Conservation (phyloP, 2,888 invertebrate genomes). For the Iphiclides podalirius region DNA sequence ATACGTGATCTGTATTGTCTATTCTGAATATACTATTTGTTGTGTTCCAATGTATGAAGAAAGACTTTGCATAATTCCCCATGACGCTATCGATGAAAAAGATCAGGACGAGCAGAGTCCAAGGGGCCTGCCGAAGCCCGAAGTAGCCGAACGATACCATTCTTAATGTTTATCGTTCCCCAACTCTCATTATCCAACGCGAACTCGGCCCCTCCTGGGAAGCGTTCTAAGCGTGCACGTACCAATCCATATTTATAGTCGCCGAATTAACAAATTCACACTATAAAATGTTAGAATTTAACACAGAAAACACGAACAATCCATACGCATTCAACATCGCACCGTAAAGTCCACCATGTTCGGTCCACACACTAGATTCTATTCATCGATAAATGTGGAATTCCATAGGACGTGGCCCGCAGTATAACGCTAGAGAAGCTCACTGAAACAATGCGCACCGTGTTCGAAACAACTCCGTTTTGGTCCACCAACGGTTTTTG, state of each 20-base stretch:
- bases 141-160: slow-evolving; percentile 72
- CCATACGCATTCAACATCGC: slow-evolving; percentile 61
- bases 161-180: slow-evolving; percentile 53
- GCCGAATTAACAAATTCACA: slow-evolving; percentile 39
- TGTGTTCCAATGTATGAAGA: slow-evolving; percentile 95
- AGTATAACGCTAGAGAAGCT: slow-evolving; percentile 49
- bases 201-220: slow-evolving; percentile 33
- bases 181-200: slow-evolving; percentile 57
- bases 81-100: slow-evolving; percentile 83
- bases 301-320: slow-evolving; percentile 63
- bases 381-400: slow-evolving; percentile 78
- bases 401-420: slow-evolving; percentile 75
- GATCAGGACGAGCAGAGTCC: slow-evolving; percentile 79
- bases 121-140: slow-evolving; percentile 70
- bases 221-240: slow-evolving; percentile 37
- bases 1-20: slow-evolving; percentile 98
- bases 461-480: slow-evolving; percentile 38
- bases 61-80: slow-evolving; percentile 89
- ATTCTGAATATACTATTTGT: slow-evolving; percentile 96
- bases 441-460: slow-evolving; percentile 44
- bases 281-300: slow-evolving; percentile 46
- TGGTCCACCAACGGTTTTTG: slow-evolving; percentile 41
- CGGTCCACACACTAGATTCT: slow-evolving; percentile 69
- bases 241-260: slow-evolving; percentile 68
- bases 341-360: slow-evolving; percentile 72